Evolutionary conservation across 2,888 invertebrate species (phyloP).

Genomic region (Aspidiotus rigidus): DNA sequence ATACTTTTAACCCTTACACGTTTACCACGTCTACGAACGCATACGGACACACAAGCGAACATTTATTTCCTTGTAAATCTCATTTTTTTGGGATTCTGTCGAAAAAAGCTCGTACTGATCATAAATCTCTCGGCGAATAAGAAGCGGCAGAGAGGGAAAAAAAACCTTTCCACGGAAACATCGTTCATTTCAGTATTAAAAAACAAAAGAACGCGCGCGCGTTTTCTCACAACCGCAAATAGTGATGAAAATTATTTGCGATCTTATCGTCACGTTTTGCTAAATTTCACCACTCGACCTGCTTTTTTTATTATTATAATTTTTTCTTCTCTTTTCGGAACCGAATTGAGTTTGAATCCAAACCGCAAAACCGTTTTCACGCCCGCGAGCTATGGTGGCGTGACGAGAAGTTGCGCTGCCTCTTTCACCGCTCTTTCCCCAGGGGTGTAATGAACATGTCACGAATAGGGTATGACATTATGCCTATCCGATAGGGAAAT

Average conservation of each 20-base stretch:
- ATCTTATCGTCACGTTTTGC: constrained; percentile 2
- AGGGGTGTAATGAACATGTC: background rate
- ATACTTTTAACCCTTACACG: constrained; percentile 18
- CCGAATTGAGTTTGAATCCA: too few relatives aligned
- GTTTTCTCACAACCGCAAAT: background rate
- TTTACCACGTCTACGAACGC: background rate
- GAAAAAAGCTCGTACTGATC: constrained; percentile 19
- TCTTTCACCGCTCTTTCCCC: too few relatives aligned
- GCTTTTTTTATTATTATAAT: background rate
- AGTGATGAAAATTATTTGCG: constrained; percentile 2
- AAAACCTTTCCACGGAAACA: constrained; percentile 1
- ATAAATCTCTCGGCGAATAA: constrained; percentile 15
- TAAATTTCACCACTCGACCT: background rate
- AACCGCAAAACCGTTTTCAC: too few relatives aligned
- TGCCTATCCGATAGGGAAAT: constrained; percentile 27
- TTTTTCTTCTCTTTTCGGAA: too few relatives aligned
- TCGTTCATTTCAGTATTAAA: background rate
- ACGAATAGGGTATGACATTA: constrained; percentile 10
- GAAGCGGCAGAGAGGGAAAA: background rate
- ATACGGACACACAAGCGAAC: constrained; percentile 6
- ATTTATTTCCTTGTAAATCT: constrained; percentile 29
- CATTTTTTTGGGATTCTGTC: constrained; percentile 17
- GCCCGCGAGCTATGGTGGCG: too few relatives aligned
- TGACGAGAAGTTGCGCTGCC: too few relatives aligned
- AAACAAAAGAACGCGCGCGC: background rate